Evolutionary conservation across 1,140 invertebrate genomes (phyloP), one percentile per base, ranked within the genome.

Genomic region (Caenorhabditis briggsae): DNA sequence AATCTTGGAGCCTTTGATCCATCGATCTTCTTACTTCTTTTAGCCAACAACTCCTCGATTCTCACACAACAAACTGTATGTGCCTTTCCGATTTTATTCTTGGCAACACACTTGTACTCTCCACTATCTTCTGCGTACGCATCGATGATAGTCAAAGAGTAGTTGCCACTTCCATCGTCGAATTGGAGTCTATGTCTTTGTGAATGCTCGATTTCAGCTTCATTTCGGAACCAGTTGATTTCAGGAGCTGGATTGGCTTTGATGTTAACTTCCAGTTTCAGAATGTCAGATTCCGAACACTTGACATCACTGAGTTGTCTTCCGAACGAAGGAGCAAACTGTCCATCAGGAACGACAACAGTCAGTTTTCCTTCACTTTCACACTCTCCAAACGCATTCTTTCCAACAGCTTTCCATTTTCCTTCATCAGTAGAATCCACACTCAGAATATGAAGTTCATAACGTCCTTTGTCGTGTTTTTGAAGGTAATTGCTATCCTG

Each of bases 121-220:
- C 96, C 96, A 43, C 96, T 95, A 93, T 97, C 96, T 93, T 97
- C 96, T 2, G 96, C 95, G 88, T 96, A 95, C 6, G 95, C 95
- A 88, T 96, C 95, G 94, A 96, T 95, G 84, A 97, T 96, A 33
- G 86, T 88, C 65, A 91, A 58, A 5, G 84, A 82, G 50, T 91
- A 88, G 50, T 84, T 61, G 7, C 65, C 23, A 23, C 56, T 41
- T 50, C 70, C 65, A 61, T 89, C 88, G 78, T 91, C 89, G 41
- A 58, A 86, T 25, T 87, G 74, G 23, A 91, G 82, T 46, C 89
- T 61, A 78, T 88, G 86, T 50, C 88, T 50, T 25, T 89, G 85
- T 11, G 82, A 86, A 53, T 91, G 90, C 14, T 56, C 55, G 16
- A 91, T 61, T 64, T 86, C 78, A 16, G 64, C 23, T 16, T 88